Evolutionary conservation across 2,113 vertebrate species (phyloP).

Genomic region (Pangasianodon hypophthalmus): DNA sequence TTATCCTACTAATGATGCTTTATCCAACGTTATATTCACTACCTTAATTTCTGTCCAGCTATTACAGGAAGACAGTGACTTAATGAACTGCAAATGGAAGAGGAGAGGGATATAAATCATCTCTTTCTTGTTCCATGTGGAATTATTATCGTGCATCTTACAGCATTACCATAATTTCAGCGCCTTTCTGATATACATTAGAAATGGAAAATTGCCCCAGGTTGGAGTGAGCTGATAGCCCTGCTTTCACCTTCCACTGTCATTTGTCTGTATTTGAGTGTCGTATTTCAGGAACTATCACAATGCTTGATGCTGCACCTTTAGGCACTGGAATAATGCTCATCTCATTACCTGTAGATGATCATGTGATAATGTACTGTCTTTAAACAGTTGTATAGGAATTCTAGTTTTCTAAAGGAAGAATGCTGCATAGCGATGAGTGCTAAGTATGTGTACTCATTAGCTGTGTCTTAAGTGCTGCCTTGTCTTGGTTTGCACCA

Average conservation of each 20-base stretch:
- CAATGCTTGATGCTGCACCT: not conserved
- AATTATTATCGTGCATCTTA: conserved; percentile 74
- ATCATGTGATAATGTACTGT: not conserved
- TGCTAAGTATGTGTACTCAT: conserved; percentile 19
- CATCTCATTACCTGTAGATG: conserved; percentile 1
- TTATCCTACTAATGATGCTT: conserved; percentile 82
- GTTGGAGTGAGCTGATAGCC: conserved; percentile 15
- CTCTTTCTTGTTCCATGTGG: conserved; percentile 64
- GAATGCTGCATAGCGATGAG: conserved; percentile 15
- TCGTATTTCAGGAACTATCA: conserved; percentile 24
- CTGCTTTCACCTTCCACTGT: conserved; percentile 7
- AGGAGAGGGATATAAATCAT: conserved; percentile 86
- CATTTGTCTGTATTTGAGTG: conserved; percentile 25
- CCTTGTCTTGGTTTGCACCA: conserved; percentile 34
- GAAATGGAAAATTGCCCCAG: conserved; percentile 44
- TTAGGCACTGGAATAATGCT: not conserved
- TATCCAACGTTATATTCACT: conserved; percentile 80
- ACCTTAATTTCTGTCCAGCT: conserved; percentile 84
- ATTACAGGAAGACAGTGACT: conserved; percentile 85
- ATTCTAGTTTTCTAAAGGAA: not conserved
- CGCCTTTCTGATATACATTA: conserved; percentile 20
- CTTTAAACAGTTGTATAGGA: not conserved
- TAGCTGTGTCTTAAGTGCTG: conserved; percentile 38
- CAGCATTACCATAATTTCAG: conserved; percentile 61
- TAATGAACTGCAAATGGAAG: conserved; percentile 88